A percentile compares a stretch with the other conserved stretches of the same genome.
Conservation (phyloP, 2,113 vertebrate species). For the Lepus americanus region DNA sequence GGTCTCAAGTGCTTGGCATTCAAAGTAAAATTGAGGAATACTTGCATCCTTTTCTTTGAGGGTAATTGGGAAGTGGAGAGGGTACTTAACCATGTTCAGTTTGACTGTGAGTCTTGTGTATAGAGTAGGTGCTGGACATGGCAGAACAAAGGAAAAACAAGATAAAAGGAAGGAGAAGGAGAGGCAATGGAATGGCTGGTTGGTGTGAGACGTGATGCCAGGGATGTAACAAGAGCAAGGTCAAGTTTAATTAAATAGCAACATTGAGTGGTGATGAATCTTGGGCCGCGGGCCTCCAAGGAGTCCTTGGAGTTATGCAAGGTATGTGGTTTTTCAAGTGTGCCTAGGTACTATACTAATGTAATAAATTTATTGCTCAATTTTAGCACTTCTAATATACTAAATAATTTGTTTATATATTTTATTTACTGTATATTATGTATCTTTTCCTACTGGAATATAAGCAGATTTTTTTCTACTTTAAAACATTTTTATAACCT, state of each 20-base stretch:
- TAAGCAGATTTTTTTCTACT: neutral
- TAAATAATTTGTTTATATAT: neutral
- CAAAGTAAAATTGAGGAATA: neutral
- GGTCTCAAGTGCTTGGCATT: neutral
- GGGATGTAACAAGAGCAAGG: neutral
- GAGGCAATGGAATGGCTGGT: neutral
- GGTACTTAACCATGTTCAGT: neutral
- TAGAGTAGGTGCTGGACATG: neutral
- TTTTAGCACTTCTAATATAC: neutral
- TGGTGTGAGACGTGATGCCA: neutral
- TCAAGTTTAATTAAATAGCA: neutral
- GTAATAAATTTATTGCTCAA: neutral
- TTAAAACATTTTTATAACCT: neutral
- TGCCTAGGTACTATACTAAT: neutral
- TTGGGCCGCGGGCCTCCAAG: neutral
- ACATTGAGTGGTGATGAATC: neutral
- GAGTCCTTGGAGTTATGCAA: neutral
- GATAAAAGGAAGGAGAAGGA: neutral
- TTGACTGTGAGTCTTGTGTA: neutral
- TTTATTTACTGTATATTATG: neutral
- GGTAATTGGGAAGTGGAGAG: neutral
- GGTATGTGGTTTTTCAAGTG: neutral
- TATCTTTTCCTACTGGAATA: neutral
- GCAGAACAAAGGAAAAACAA: neutral
- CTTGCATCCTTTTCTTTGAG: neutral